Percentiles rank a stretch among this genome's conserved stretches.
Conservation (phyloP, 2,797 vertebrate genomes). For the Hydrocynus forskahlii region DNA sequence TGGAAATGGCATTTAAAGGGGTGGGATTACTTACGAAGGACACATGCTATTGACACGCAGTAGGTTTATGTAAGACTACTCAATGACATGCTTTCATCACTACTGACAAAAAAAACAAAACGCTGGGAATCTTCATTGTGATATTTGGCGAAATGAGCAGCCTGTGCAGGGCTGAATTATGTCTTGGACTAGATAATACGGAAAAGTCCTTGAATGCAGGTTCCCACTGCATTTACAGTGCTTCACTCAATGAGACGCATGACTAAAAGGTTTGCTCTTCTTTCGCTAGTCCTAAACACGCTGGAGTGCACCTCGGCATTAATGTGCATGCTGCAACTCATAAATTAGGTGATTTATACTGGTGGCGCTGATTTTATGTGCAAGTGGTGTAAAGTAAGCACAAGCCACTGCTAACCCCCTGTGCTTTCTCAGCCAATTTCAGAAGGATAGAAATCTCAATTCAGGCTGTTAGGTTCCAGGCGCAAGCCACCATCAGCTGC, state of each 20-base stretch:
- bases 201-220: slow-evolving; percentile 25
- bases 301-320: slow-evolving; percentile 15
- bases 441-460: slow-evolving; percentile 50
- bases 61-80: slow-evolving; percentile 46
- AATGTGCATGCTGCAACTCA: slow-evolving; percentile 11
- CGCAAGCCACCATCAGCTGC: slow-evolving; percentile 42
- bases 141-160: slow-evolving; percentile 21
- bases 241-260: neutral
- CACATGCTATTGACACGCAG: slow-evolving; percentile 39
- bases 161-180: slow-evolving; percentile 44
- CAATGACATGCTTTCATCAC: slow-evolving; percentile 48
- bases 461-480: slow-evolving; percentile 53
- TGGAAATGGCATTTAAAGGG: slow-evolving; percentile 49
- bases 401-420: slow-evolving; percentile 13
- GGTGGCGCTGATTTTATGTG: slow-evolving; percentile 23
- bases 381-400: slow-evolving; percentile 41
- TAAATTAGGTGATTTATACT: slow-evolving; percentile 24
- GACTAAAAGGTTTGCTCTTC: neutral
- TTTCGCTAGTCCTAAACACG: neutral
- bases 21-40: slow-evolving; percentile 37
- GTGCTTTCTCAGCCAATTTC: slow-evolving; percentile 51
- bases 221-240: neutral
- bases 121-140: slow-evolving; percentile 1
- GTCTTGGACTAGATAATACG: slow-evolving; percentile 24
- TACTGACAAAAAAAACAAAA: slow-evolving; percentile 13